Evolutionary conservation across 2,888 invertebrate species (phyloP).

Genomic region (Ophioninae sp.): DNA sequence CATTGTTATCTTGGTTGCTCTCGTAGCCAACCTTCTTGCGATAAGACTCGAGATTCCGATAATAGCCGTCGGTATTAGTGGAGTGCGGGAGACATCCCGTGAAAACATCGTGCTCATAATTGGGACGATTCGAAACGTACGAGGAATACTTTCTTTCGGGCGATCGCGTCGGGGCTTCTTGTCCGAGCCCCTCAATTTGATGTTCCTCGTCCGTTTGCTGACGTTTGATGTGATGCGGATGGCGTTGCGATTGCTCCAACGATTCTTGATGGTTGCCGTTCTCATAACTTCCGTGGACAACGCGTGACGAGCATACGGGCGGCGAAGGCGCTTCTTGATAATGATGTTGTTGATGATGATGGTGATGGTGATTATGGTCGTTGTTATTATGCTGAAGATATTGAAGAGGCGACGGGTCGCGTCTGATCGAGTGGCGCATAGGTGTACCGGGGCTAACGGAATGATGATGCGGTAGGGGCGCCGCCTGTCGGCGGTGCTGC

Average conservation of each 20-base stretch:
- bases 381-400: conserved; percentile 75
- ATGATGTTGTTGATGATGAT: conserved; percentile 46
- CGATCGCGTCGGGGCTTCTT: conserved; percentile 29
- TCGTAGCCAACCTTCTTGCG: conserved; percentile 34
- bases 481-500: conserved; percentile 61
- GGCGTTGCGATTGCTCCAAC: conserved; percentile 46
- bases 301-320: conserved; percentile 46
- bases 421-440: conserved; percentile 42
- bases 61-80: conserved; percentile 48
- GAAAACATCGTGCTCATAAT: conserved; percentile 41
- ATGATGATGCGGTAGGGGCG: conserved; percentile 69
- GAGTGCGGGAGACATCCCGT: conserved; percentile 16
- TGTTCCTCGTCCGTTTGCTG: conserved; percentile 41
- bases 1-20: conserved; percentile 41
- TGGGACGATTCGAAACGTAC: conserved; percentile 43
- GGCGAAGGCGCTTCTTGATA: conserved; percentile 50
- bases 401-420: conserved; percentile 79
- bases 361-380: conserved; percentile 41
- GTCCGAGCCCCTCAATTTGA: conserved; percentile 18
- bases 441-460: conserved; percentile 57
- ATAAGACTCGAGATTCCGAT: conserved; percentile 52
- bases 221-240: conserved; percentile 47
- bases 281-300: conserved; percentile 58
- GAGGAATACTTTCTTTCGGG: conserved; percentile 55
- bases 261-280: conserved; percentile 62